Evolutionary conservation across 2,113 vertebrate genomes (phyloP).

Genomic region (Entomyzon cyanotis): DNA sequence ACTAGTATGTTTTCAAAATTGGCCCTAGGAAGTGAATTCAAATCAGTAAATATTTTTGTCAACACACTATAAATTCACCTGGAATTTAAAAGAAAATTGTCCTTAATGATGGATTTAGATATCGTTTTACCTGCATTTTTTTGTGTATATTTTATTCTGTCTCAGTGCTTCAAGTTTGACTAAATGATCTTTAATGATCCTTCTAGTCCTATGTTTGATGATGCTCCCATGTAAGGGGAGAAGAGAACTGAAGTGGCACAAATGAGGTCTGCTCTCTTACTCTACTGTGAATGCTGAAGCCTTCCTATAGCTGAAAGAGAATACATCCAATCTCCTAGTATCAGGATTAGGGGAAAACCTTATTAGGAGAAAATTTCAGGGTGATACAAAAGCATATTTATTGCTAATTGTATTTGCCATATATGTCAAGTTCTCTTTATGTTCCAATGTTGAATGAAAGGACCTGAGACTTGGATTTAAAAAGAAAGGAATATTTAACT

Average conservation of each 20-base stretch:
- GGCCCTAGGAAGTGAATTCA: background rate
- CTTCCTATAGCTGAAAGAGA: background rate
- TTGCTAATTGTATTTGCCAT: background rate
- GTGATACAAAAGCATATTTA: background rate
- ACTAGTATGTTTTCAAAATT: background rate
- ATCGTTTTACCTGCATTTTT: background rate
- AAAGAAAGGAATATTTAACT: background rate
- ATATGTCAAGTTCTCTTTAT: background rate
- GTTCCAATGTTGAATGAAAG: background rate
- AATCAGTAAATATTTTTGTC: background rate
- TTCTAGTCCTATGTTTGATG: background rate
- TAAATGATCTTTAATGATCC: background rate
- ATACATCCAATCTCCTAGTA: background rate
- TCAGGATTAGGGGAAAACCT: background rate
- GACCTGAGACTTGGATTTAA: background rate
- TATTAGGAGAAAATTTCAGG: background rate
- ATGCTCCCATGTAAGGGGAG: background rate
- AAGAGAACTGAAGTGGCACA: background rate
- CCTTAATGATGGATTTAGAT: background rate
- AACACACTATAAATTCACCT: background rate
- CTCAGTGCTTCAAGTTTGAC: background rate
- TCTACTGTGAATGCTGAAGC: background rate
- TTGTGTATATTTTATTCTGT: background rate
- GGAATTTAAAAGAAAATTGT: background rate
- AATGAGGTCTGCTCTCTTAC: background rate